Evolutionary conservation across 2,797 vertebrate species (phyloP), one percentile per base, ranked within the genome.

Genomic region (Cetoscarus ocellatus): DNA sequence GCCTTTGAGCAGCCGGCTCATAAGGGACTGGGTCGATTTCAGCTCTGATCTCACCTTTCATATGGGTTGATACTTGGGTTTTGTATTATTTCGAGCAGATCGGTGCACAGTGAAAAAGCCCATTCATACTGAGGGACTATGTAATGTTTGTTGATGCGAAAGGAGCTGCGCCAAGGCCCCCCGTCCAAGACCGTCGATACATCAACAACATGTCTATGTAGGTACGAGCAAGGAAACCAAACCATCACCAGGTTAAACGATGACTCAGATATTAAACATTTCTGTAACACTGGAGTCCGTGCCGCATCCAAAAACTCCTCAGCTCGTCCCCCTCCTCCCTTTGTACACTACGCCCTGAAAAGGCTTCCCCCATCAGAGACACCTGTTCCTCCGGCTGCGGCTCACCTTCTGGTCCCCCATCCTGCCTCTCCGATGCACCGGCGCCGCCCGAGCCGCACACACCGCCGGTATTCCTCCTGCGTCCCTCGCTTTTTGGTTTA

Each of bases 361-460:
- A 66, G 63, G 70, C 76, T 63, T 55, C 77, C 74, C 76, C 75
- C 80, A 68, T 87, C 72, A 54, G 61, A 68, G 70, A 88, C 88
- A 80, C 86, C 90, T 88, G 86, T 89, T 90, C 84, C 79, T 56
- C 73, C 44, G 49, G 70, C 35, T 70, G 43, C 50, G 45, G 79
- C 90, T 90, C 90, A 95, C 95, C 94, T 95, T 95, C 82, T 95
- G 94, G 66, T 95, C 95, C 17, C 91, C 94, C 95, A 95, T 95
- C 63, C 59, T 83, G 74, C 63, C 66, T 67, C 68, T 66, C 70
- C 74, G 75, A 58, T 59, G 61, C 61, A 14, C 85, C 88, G 71
- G 79, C 70, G 69, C 77, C 69, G 55, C 63, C 43, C 13, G 52
- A 77, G 77, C 72, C 53, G 53, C 78, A 73, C 74, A 71, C 75